A percentile compares a stretch with the other conserved stretches of the same genome.
Evolutionary conservation across 1,140 invertebrate species (phyloP).

Genomic region (Drosophila tani): DNA sequence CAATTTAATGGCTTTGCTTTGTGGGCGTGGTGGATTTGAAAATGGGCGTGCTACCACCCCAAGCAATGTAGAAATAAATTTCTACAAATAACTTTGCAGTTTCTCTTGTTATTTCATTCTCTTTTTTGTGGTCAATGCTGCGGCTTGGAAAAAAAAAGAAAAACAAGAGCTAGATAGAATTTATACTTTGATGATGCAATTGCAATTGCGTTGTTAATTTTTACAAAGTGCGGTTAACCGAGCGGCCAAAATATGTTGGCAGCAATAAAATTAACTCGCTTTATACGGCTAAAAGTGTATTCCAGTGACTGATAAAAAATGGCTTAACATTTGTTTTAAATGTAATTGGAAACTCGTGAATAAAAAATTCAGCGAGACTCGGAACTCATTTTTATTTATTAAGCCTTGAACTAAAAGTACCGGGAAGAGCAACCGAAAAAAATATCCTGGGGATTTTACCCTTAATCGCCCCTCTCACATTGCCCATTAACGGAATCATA

Average conservation of each 20-base stretch:
- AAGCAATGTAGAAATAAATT: constrained; percentile 21
- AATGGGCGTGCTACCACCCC: not conserved
- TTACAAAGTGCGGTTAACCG: constrained; percentile 41
- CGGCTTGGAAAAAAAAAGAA: constrained; percentile 15
- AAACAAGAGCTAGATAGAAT: constrained; percentile 22
- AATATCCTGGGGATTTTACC: constrained; percentile 24
- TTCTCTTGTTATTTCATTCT: constrained; percentile 21
- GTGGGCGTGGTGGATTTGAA: constrained; percentile 23
- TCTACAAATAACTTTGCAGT: constrained; percentile 24
- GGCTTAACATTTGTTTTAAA: constrained; percentile 5
- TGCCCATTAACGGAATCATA: constrained; percentile 59
- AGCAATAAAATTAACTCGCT: constrained; percentile 47
- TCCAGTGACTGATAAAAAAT: not conserved
- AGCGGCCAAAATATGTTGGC: constrained; percentile 40
- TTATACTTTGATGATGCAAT: constrained; percentile 42
- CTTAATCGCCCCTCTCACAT: constrained; percentile 40
- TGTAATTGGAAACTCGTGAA: constrained; percentile 16
- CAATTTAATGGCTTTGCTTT: constrained; percentile 47
- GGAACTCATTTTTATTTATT: not conserved
- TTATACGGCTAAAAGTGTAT: constrained; percentile 4
- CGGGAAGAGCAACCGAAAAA: constrained; percentile 1
- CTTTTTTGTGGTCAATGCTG: constrained; percentile 58
- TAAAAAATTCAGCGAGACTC: not conserved
- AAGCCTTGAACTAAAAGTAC: not conserved
- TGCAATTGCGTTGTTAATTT: constrained; percentile 55